Conservation (phyloP, 2,888 invertebrate species). For the Orchestes rusci region DNA sequence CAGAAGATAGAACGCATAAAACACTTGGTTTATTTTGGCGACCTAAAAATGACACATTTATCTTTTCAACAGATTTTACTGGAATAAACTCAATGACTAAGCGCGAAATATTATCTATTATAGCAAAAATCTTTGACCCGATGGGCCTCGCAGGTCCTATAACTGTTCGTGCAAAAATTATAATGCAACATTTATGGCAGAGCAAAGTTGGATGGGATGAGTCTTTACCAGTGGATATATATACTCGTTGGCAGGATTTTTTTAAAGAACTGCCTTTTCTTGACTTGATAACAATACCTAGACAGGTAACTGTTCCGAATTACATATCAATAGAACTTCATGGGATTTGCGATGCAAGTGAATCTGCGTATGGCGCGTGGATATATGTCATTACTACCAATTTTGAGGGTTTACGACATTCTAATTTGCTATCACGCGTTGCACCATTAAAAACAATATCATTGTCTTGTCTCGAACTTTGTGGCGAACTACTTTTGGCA, state of each 20-base stretch:
- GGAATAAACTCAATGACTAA: neutral
- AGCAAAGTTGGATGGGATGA: constrained; percentile 20
- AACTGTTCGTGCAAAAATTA: constrained; percentile 16
- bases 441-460: constrained; percentile 15
- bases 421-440: constrained; percentile 8
- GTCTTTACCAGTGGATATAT: neutral
- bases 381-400: constrained; percentile 13
- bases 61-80: neutral
- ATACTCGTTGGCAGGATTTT: constrained; percentile 14
- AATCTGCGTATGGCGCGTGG: constrained; percentile 19
- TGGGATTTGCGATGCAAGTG: constrained; percentile 20
- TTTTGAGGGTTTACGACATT: neutral
- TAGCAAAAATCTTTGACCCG: constrained; percentile 21
- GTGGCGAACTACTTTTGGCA: neutral
- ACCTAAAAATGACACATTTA: neutral
- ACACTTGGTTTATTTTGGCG: neutral
- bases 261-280: constrained; percentile 5
- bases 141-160: constrained; percentile 18
- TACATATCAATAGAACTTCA: constrained; percentile 16
- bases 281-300: constrained; percentile 13
- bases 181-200: constrained; percentile 22
- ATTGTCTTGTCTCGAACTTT: constrained; percentile 1
- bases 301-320: constrained; percentile 7
- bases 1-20: neutral
- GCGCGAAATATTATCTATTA: constrained; percentile 12